Percentiles rank a stretch among this genome's conserved stretches.
These are phyloP conservation scores for Percina caprodes DNA, from an alignment of 2,113 vertebrate genomes.

Conservation along the genomic window DNA sequence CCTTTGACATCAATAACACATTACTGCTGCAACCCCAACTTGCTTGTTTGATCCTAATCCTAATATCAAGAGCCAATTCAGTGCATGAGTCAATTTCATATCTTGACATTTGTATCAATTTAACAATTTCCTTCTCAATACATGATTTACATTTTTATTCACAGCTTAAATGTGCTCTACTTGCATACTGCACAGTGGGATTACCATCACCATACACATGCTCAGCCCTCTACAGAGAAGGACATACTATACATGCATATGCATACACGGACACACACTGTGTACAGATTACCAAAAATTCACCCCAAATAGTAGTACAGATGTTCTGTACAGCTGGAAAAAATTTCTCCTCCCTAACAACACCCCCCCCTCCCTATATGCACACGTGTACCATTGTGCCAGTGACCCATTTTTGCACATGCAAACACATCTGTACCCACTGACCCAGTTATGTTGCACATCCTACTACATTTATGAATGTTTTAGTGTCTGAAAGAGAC, in stretches of 20 bases:
- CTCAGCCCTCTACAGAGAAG: not conserved
- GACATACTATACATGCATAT: not conserved
- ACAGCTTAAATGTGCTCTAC: slow-evolving; percentile 9
- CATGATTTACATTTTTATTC: slow-evolving; percentile 14
- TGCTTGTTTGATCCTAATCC: not conserved
- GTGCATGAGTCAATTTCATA: slow-evolving; percentile 7
- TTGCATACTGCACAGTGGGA: slow-evolving; percentile 4
- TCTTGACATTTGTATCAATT: slow-evolving; percentile 5
- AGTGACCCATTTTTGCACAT: slow-evolving; percentile 78
- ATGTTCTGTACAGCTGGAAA: slow-evolving; percentile 32
- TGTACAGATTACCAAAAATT: slow-evolving; percentile 18
- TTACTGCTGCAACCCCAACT: not conserved
- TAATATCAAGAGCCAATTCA: slow-evolving; percentile 15
- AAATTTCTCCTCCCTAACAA: slow-evolving; percentile 34
- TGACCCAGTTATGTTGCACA: slow-evolving; percentile 70
- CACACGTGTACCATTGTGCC: slow-evolving; percentile 67
- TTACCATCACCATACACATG: not conserved
- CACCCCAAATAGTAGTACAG: slow-evolving; percentile 15
- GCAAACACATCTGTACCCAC: slow-evolving; percentile 73
- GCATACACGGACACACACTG: not conserved
- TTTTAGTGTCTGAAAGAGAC: slow-evolving; percentile 4
- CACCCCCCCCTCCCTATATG: slow-evolving; percentile 8
- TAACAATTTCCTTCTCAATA: not conserved
- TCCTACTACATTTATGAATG: slow-evolving; percentile 9
- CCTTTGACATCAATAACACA: slow-evolving; percentile 43